Evolutionary conservation across 35 echinoderm and acorn worm genomes (phyloP), one percentile per base, ranked within the genome.

Genomic region (Heliocidaris erythrogramma): DNA sequence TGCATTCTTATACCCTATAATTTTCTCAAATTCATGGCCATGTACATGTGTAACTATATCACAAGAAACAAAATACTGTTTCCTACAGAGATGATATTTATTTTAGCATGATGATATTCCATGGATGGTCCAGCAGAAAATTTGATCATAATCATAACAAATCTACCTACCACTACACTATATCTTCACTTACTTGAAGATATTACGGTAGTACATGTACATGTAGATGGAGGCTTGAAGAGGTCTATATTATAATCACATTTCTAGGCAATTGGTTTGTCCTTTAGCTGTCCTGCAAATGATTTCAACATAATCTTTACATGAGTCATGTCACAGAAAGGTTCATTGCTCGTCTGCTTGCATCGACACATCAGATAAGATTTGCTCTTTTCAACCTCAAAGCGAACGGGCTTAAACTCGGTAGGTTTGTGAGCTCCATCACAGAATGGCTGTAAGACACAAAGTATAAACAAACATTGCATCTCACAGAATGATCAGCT

Each of bases 251-350:
- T 42, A 42, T 60, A 18, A 60, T 14, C 18, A 60, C 29, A 87
- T 21, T 5, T 88, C 86, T 88, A 88, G 13, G 2, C 14, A 13
- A 47, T 11, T 48, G 87, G 87, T 42, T 71, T 85, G 49, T 31
- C 31, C 47, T 94, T 85, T 30, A 94, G 9, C 52, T 85, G 93
- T 35, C 84, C 84, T 9, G 49, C 21, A 60, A 96, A 94, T 29
- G 97, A 94, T 8, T 32, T 18, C 6, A 98, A 32, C 95, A 98
- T 97, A 13, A 98, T 60, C 31, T 69, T 86, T 16, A 97, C 96
- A 59, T 98, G 97, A 31, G 97, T 98, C 93, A 97, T 96, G 52
- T 99, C 98, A 94, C 98, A 99, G 71, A 96, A 97, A 0, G 98
- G 98, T 27, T 95, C 10, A 9, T 99, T 99, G 71, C 90, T 97